phyloP scores from a whole-genome alignment of 1,140 invertebrate genomes.

The Sminthurides bifidus region DNA sequence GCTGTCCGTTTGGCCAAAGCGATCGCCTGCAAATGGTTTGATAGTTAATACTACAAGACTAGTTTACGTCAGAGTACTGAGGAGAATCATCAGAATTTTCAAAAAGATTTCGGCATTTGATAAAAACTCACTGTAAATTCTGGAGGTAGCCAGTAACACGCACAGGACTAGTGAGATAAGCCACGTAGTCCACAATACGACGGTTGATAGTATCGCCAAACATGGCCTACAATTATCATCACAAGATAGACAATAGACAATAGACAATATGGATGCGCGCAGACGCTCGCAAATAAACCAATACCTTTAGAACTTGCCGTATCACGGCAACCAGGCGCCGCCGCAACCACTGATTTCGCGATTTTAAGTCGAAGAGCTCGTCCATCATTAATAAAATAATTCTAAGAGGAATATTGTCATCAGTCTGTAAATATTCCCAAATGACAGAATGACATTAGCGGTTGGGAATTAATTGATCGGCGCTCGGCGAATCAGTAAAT shows the following conservation, averaged over 20 bases:
- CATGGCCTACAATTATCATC: constrained; percentile 44
- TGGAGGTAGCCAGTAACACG: constrained; percentile 80
- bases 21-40: constrained; percentile 46
- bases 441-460: neutral
- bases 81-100: too few relatives aligned
- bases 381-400: constrained; percentile 77
- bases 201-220: constrained; percentile 76
- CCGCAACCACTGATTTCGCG: constrained; percentile 75
- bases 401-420: constrained; percentile 74
- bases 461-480: neutral
- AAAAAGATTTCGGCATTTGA: neutral
- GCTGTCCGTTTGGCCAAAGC: constrained; percentile 63
- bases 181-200: constrained; percentile 81
- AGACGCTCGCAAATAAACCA: constrained; percentile 43
- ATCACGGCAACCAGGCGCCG: constrained; percentile 65
- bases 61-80: neutral
- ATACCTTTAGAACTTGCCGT: constrained; percentile 54
- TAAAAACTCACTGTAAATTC: constrained; percentile 61
- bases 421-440: constrained; percentile 40
- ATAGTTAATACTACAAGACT: neutral
- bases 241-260: neutral
- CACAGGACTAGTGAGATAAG: constrained; percentile 74
- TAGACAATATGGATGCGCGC: constrained; percentile 39
- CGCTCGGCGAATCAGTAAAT: too few relatives aligned
- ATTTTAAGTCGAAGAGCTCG: constrained; percentile 81